These are phyloP conservation scores for Drosophila repleta DNA, from an alignment of 1,140 invertebrate species.

Conservation along the genomic window DNA sequence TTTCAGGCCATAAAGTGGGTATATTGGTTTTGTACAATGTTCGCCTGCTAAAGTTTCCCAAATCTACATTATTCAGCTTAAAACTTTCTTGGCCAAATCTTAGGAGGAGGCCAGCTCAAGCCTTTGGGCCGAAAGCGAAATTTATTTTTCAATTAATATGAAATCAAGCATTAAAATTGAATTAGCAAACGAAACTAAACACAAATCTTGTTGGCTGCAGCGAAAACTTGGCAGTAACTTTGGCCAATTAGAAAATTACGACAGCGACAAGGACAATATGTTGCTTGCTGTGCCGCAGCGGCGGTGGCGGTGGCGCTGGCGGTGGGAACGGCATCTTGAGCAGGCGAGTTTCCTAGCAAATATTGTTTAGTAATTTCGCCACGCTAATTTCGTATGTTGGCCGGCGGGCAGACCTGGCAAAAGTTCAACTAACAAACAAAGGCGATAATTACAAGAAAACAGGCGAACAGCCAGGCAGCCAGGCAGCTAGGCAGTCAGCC, in stretches of 20 bases:
- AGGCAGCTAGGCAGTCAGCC: not conserved
- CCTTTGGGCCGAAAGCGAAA: constrained; percentile 28
- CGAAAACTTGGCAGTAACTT: constrained; percentile 74
- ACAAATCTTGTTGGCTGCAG: constrained; percentile 44
- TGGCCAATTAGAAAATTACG: constrained; percentile 79
- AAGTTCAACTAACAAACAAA: constrained; percentile 81
- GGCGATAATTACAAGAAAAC: constrained; percentile 83
- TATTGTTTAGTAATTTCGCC: constrained; percentile 80
- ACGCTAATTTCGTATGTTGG: constrained; percentile 80
- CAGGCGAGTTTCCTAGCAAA: constrained; percentile 51
- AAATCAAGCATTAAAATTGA: constrained; percentile 84
- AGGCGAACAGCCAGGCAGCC: constrained; percentile 31
- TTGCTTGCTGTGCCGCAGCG: constrained; percentile 54
- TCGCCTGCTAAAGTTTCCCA: too few relatives aligned
- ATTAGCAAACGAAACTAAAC: constrained; percentile 72
- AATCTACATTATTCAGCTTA: not conserved
- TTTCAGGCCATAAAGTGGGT: not conserved
- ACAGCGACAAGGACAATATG: constrained; percentile 74
- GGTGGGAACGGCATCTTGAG: constrained; percentile 39
- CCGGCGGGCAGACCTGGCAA: constrained; percentile 71
- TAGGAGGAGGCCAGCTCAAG: not conserved
- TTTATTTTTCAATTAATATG: constrained; percentile 83
- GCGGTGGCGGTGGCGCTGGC: not conserved
- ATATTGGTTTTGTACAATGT: too few relatives aligned
- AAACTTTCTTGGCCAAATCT: not conserved